Evolutionary conservation across 2,888 invertebrate species (phyloP), one percentile per base, ranked within the genome.

Genomic region (Biston stratarius): DNA sequence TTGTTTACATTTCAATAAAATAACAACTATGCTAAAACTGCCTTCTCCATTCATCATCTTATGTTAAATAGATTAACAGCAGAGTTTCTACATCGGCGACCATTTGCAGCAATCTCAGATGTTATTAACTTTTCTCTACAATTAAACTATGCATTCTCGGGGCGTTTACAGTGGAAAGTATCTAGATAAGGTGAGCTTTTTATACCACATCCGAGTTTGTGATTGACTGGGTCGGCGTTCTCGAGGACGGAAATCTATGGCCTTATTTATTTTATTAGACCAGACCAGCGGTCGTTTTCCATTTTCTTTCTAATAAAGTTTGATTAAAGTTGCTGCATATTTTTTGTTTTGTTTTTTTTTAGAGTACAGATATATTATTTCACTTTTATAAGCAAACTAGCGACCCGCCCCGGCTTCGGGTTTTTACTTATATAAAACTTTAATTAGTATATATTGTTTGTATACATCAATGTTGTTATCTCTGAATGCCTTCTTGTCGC

Each of bases 71-170:
- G 67, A 70, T 66, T 70, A 70, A 74, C 65, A 68, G 60, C 70
- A 62, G 53, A 70, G 78, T 79, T 83, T 81, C 80, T 69, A 61
- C 72, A 76, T 74, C 77, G 67, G 61, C 77, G 71, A 69, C 86
- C 86, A 80, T 86, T 81, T 83, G 82, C 52, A 10, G 45, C 14
- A 38, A 6, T 14, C 45, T 60, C 47, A 48, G 69, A 73, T 75
- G 82, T 87, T 88, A 88, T 89, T 88, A 89, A 86, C 79, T 84
- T 89, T 89, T 87, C 89, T 81, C 87, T 70, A 83, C 87, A 86
- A 87, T 88, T 86, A 88, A 85, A 81, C 79, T 80, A 67, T 74
- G 77, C 82, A 82, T 85, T 84, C 85, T 78, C 75, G 9, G 69
- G 77, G 70, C 69, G 68, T 74, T 76, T 81, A 69, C 73, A 72